Base-by-base conservation (phyloP, 2,113 vertebrate genomes). In the Neodon shergylaensis region DNA sequence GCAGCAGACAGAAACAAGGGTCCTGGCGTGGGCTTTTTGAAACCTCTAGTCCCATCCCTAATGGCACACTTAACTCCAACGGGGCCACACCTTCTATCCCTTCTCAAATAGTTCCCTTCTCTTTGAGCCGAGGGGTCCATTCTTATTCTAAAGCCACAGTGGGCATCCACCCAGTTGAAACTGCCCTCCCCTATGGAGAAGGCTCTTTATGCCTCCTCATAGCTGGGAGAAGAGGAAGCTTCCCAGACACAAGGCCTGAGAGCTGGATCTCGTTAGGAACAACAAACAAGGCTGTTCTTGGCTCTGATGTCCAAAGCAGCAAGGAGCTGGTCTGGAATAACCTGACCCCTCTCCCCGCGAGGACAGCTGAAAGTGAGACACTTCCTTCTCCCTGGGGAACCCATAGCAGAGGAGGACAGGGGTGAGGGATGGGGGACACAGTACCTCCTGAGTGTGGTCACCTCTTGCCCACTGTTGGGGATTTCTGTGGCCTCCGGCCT, bases 401-500 rank as follows among this genome's bases (percentile, higher is more conserved):
- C 24, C 7, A 1, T 36, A 4, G 4, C 1, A 1, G n/a, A 44
- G 58, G 36, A 61, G 24, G n/a, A 24, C 13, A 12, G 42, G 83
- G 28, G 4, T 66, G 17, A 14, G 65, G 65, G 44, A 14, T 14
- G 66, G 65, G 31, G 26, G 36, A 4, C 52, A 33, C 13, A 7
- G 36, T 31, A 9, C 22, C 22, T 54, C 16, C 52, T n/a, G 58
- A 65, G 58, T 26, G 12, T 44, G 36, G 42, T 42, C 42, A 44
- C 19, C 17, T 42, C 77, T 1, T 6, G 26, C 47, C 81, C 13
- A 0, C 33, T 4, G 11, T 84, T 13, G 61, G 21, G 83, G 0
- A 0, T 4, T 1, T 9, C 42, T 5, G 17, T 5, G 0, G 17
- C 61, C 26, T 10, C 12, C 1, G 0, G 1, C 22, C 7, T 68